phyloP scores from a whole-genome alignment of 2,797 vertebrate genomes.

The Streptopelia turtur region DNA sequence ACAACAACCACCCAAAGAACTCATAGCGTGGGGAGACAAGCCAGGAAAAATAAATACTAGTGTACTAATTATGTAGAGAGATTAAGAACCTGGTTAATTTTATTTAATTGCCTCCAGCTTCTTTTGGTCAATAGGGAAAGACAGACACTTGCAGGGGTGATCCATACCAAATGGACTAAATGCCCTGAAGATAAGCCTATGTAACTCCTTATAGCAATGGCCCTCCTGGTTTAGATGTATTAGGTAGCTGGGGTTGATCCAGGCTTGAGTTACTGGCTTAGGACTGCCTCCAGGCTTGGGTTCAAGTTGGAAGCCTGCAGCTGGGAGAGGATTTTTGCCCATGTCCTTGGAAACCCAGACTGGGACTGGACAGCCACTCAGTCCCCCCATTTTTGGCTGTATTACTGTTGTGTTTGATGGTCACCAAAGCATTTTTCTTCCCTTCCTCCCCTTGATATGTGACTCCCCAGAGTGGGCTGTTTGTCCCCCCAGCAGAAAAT shows the following conservation, averaged over 20 bases:
- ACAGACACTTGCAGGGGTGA: not conserved
- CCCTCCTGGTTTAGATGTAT: not conserved
- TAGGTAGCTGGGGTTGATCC: not conserved
- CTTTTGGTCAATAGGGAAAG: not conserved
- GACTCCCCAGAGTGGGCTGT: conserved; percentile 7
- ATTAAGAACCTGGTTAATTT: not conserved
- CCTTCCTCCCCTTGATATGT: not conserved
- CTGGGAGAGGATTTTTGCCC: not conserved
- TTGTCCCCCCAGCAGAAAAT: conserved; percentile 58
- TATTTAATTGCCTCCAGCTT: not conserved
- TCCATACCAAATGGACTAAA: not conserved
- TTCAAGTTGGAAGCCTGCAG: not conserved
- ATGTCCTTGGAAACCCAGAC: not conserved
- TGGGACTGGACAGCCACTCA: not conserved
- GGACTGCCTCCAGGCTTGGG: not conserved
- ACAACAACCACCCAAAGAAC: not conserved
- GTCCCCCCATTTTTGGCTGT: not conserved
- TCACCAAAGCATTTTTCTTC: not conserved
- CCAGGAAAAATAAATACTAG: not conserved
- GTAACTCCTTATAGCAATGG: not conserved
- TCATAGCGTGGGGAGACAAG: not conserved
- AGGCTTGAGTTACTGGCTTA: not conserved
- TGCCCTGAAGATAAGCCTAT: fast-evolving
- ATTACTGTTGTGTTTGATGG: not conserved
- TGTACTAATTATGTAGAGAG: not conserved